These are phyloP conservation scores for Brachionus rotundiformis DNA, from an alignment of 1,140 invertebrate species.

Conservation along the genomic window DNA sequence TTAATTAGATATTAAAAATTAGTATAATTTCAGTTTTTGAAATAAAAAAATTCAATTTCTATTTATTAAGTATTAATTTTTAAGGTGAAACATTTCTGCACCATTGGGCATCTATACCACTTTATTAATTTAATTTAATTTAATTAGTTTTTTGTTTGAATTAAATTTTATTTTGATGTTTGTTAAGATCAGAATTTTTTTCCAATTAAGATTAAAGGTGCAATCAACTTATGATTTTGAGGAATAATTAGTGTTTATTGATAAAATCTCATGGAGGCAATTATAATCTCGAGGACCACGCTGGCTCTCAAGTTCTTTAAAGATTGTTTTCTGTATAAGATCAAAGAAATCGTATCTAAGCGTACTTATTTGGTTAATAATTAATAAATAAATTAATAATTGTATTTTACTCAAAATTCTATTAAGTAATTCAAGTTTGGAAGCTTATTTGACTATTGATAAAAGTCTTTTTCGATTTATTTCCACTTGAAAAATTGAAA, in stretches of 20 bases:
- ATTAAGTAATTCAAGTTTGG: not conserved
- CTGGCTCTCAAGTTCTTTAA: not conserved
- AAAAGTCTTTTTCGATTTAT: conserved; percentile 9
- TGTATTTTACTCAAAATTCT: not conserved
- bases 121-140: not conserved
- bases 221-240: not conserved
- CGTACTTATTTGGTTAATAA: not conserved
- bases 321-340: not conserved
- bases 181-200: too few relatives aligned
- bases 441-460: not conserved
- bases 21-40: not conserved
- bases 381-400: not conserved
- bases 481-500: conserved; percentile 41
- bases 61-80: too few relatives aligned
- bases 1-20: not conserved
- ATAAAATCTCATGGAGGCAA: not conserved
- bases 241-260: not conserved
- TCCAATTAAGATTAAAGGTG: not conserved
- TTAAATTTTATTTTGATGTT: too few relatives aligned
- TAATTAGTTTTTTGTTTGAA: too few relatives aligned
- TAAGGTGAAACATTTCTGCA: too few relatives aligned
- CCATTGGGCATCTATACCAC: too few relatives aligned
- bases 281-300: not conserved
- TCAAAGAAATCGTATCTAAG: too few relatives aligned
- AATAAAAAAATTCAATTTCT: not conserved